These are phyloP conservation scores for Drosophila rellima DNA, from an alignment of 2,888 invertebrate genomes.

Conservation along the genomic window DNA sequence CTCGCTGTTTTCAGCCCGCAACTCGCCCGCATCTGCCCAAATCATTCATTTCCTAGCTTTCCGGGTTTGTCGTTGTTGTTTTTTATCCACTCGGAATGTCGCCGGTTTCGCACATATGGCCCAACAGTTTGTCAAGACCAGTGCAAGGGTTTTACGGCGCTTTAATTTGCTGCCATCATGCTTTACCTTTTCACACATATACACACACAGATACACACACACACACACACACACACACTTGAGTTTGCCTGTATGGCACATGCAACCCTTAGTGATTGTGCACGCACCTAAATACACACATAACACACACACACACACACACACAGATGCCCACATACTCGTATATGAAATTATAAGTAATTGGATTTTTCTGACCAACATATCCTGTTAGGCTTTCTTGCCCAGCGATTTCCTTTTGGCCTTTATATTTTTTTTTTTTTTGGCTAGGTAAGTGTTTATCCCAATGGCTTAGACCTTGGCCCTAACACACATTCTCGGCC, in stretches of 20 bases:
- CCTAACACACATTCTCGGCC: neutral
- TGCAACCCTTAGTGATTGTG: conserved; percentile 38
- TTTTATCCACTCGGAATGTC: conserved; percentile 33
- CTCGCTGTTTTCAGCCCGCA: neutral
- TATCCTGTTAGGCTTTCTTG: conserved; percentile 29
- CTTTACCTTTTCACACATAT: conserved; percentile 33
- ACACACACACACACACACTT: conserved; percentile 17
- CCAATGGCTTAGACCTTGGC: conserved; percentile 32
- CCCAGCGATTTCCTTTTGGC: conserved; percentile 13
- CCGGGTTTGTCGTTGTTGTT: conserved; percentile 16
- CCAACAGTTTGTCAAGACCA: conserved; percentile 53
- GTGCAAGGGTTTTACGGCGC: conserved; percentile 54
- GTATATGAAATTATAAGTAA: conserved; percentile 56
- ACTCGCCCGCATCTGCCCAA: neutral
- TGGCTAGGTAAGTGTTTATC: conserved; percentile 32
- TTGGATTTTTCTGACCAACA: conserved; percentile 60
- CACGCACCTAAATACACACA: conserved; percentile 33
- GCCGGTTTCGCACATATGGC: conserved; percentile 44
- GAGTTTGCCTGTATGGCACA: conserved; percentile 22
- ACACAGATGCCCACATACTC: conserved; percentile 18
- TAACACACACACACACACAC: too few species aligned
- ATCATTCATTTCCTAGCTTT: neutral
- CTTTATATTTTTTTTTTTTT: neutral
- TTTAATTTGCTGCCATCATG: conserved; percentile 57
- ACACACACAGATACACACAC: neutral